These are phyloP conservation scores for Chlorocebus sabaeus DNA, from an alignment of 2,113 vertebrate genomes.

Conservation along the genomic window DNA sequence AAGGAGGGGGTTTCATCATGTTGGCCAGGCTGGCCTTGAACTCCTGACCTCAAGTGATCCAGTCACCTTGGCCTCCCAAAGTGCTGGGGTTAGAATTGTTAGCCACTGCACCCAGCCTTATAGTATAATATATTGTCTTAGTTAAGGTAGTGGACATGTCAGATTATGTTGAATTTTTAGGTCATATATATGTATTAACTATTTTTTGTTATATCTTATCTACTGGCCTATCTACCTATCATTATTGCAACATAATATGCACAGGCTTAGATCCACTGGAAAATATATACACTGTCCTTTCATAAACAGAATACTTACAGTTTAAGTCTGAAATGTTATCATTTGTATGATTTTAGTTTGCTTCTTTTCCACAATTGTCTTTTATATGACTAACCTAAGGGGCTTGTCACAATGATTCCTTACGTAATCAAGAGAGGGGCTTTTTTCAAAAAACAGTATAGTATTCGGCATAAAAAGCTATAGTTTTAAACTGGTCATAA, in stretches of 20 bases:
- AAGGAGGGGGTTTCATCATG: no score
- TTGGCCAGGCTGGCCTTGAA: no score
- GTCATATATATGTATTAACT: no score
- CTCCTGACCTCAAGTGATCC: no score
- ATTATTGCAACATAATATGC: neutral
- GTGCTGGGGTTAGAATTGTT: no score
- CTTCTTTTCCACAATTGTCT: neutral
- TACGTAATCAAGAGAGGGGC: neutral
- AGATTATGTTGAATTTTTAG: no score
- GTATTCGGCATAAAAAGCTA: neutral
- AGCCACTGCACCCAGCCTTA: no score
- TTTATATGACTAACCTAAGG: neutral
- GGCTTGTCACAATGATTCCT: conserved; percentile 3
- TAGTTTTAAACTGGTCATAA: conserved; percentile 2
- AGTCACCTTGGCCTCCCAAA: no score
- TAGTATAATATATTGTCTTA: no score
- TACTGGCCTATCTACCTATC: neutral
- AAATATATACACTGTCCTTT: neutral
- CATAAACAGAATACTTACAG: neutral
- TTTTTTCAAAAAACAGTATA: conserved; percentile 17
- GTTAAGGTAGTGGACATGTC: no score
- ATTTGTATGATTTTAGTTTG: conserved; percentile 21
- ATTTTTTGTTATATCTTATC: no score
- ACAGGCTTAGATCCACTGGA: neutral
- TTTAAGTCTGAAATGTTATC: conserved; percentile 7